Conservation (phyloP, 2,888 invertebrate species). For the Lasioglossum marginatum region DNA sequence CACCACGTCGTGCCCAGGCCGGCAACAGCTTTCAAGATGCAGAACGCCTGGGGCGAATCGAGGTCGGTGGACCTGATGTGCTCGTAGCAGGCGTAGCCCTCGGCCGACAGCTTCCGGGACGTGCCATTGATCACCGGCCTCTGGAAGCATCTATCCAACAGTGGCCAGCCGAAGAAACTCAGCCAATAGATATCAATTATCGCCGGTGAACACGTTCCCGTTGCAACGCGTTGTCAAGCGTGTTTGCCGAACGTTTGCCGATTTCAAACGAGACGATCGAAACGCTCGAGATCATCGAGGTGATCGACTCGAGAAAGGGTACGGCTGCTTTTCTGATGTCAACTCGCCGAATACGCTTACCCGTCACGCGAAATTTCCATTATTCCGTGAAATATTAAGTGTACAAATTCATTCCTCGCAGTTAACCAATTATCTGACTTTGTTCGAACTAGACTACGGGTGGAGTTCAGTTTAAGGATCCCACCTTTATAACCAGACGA, state of each 20-base stretch:
- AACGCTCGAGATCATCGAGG: neutral
- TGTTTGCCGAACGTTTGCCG: neutral
- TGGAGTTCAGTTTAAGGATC: neutral
- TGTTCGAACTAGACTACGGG: neutral
- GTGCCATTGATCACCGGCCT: conserved; percentile 81
- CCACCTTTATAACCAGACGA: neutral
- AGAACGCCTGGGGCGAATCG: conserved; percentile 80
- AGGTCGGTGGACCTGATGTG: conserved; percentile 79
- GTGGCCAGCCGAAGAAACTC: conserved; percentile 70
- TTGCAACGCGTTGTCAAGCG: neutral
- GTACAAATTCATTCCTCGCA: neutral
- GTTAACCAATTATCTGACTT: neutral
- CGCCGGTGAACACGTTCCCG: neutral
- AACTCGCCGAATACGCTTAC: conserved; percentile 34
- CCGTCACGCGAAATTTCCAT: neutral
- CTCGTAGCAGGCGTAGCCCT: conserved; percentile 80
- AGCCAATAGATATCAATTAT: conserved; percentile 55
- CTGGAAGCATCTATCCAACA: conserved; percentile 79
- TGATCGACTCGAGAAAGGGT: neutral
- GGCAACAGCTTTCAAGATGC: conserved; percentile 75
- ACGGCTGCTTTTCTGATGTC: neutral
- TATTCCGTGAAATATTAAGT: neutral
- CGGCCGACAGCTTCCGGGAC: conserved; percentile 80
- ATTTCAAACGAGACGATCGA: neutral
- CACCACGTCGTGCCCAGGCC: conserved; percentile 79